Evolutionary conservation across 2,113 vertebrate genomes (phyloP), one percentile per base, ranked within the genome.

Genomic region (Syrmaticus mikado): DNA sequence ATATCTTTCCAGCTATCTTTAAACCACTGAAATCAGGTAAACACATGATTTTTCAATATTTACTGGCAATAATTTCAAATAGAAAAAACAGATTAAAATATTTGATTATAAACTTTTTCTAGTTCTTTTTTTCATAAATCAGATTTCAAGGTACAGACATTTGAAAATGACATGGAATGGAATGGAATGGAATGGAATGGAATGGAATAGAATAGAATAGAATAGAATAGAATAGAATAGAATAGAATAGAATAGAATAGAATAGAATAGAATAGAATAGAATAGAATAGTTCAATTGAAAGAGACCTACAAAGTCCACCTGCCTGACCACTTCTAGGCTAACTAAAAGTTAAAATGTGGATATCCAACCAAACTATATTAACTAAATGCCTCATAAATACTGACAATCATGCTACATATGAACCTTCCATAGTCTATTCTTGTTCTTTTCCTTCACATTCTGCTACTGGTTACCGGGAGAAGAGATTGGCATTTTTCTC

Each of bases 41-140:
- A 61, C 0, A 21, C 11, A 17, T 14, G 1, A 0, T 46, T 10
- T 71, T 62, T 57, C 2, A 68, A 19, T 2, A 65, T 24, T 41
- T 85, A 18, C 34, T 76, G 8, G 8, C 4, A 70, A 30, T 58
- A 38, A 1, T n/a, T 81, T 84, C 5, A 71, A 74, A 66, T 17
- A 4, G 32, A 16, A 86, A 76, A 52, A 8, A 68, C 5, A 24
- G 65, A 46, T 66, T 21, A 66, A 70, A 57, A 1, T 0, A 2
- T 6, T 8, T 70, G 2, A 30, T 22, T 18, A 1, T 61, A 70
- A 90, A 1, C 1, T 15, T 57, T 36, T 66, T 77, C 4, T 2
- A 1, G 3, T 20, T 53, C 1, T 0, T 10, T 8, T 48, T 6
- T 8, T 40, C 13, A 67, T 3, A 14, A 60, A 16, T 61, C 16